These are phyloP conservation scores for Scolopax rusticola DNA, from an alignment of 2,797 vertebrate species.

Conservation along the genomic window DNA sequence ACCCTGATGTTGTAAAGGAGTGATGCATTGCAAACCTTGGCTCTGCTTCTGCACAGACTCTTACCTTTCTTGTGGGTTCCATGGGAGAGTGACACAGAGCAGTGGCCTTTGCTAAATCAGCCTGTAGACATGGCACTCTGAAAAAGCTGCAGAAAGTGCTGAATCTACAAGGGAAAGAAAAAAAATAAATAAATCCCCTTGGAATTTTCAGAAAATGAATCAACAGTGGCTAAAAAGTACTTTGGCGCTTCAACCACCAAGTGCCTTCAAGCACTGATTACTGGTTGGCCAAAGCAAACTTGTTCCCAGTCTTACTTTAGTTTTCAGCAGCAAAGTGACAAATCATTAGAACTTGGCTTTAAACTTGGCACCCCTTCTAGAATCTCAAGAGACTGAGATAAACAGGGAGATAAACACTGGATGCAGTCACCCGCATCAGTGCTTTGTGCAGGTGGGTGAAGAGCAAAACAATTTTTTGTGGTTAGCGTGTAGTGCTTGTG, in stretches of 20 bases:
- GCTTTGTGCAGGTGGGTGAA: not conserved
- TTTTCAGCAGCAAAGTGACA: not conserved
- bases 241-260: not conserved
- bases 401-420: fast-evolving
- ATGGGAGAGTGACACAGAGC: fast-evolving
- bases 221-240: not conserved
- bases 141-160: not conserved
- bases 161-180: not conserved
- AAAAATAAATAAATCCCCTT: fast-evolving
- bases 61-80: fast-evolving
- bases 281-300: not conserved
- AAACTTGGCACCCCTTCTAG: not conserved
- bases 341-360: not conserved
- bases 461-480: not conserved
- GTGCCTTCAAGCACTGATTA: not conserved
- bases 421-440: not conserved
- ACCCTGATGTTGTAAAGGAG: not conserved
- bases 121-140: not conserved
- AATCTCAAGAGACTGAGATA: not conserved
- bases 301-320: not conserved
- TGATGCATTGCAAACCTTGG: not conserved
- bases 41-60: not conserved
- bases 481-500: not conserved
- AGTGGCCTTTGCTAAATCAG: not conserved
- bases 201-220: not conserved